These are phyloP conservation scores for Hipparchia semele DNA, from an alignment of 2,888 invertebrate genomes.

Conservation along the genomic window DNA sequence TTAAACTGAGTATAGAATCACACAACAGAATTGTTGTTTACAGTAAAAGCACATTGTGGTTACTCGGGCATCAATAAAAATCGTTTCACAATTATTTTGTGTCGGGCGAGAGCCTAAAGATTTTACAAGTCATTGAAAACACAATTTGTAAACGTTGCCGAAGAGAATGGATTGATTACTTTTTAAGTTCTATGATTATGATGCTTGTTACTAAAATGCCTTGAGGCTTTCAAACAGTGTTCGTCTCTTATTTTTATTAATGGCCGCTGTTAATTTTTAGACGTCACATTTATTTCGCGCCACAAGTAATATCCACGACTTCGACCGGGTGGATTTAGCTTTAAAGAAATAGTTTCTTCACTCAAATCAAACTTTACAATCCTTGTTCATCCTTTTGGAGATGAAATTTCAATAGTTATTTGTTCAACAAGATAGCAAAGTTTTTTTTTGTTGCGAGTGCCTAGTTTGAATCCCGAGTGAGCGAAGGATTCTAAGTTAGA, in stretches of 20 bases:
- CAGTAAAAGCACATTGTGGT: conserved; percentile 33
- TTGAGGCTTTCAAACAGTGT: conserved; percentile 57
- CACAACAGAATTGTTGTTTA: conserved; percentile 24
- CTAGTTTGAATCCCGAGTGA: no score
- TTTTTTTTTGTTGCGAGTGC: no score
- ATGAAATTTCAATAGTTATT: no score
- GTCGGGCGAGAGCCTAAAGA: conserved; percentile 65
- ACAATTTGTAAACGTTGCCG: conserved; percentile 74
- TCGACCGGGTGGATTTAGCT: no score
- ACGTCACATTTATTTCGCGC: conserved; percentile 53
- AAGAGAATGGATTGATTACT: conserved; percentile 81
- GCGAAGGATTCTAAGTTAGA: no score
- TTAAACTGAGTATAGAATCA: background rate
- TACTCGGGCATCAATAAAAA: conserved; percentile 49
- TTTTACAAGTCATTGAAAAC: conserved; percentile 78
- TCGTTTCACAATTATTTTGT: conserved; percentile 69
- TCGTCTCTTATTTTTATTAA: conserved; percentile 64
- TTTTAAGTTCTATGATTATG: conserved; percentile 79
- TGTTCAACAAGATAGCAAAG: no score
- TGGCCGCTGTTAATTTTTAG: conserved; percentile 65
- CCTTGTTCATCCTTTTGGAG: no score
- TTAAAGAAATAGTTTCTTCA: no score
- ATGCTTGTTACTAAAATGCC: conserved; percentile 63
- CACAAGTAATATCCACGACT: no score
- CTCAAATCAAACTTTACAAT: no score